A percentile compares a stretch with the other conserved stretches of the same genome.
phyloP scores from a whole-genome alignment of 2,797 vertebrate species.

The Sebastes cheni region DNA sequence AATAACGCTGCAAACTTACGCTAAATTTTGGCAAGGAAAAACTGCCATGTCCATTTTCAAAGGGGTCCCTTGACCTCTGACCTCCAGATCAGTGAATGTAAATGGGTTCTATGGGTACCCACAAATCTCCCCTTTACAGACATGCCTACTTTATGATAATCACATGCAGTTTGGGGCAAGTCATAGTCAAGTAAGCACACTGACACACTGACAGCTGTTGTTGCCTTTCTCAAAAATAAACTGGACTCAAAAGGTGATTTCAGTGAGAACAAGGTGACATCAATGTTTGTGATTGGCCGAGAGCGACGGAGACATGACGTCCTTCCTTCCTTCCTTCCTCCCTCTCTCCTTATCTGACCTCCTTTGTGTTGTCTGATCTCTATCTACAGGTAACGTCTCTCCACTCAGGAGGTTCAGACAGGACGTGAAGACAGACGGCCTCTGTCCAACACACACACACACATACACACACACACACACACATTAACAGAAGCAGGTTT shows the following conservation, averaged over 20 bases:
- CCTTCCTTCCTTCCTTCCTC: not conserved
- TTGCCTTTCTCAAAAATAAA: too few relatives aligned
- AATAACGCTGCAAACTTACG: too few relatives aligned
- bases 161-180: too few relatives aligned
- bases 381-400: slow-evolving; percentile 58
- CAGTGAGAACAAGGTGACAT: not conserved
- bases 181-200: not conserved
- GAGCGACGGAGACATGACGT: not conserved
- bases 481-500: slow-evolving; percentile 40
- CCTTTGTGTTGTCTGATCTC: slow-evolving; percentile 40
- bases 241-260: too few relatives aligned
- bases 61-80: too few relatives aligned
- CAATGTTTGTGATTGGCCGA: not conserved
- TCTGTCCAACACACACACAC: slow-evolving; percentile 40
- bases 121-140: too few relatives aligned
- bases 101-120: too few relatives aligned
- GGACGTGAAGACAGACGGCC: slow-evolving; percentile 47
- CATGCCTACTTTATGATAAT: too few relatives aligned
- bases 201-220: not conserved
- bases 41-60: too few relatives aligned
- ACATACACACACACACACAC: slow-evolving; percentile 10
- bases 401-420: slow-evolving; percentile 27
- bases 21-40: too few relatives aligned
- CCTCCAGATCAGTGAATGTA: too few relatives aligned
- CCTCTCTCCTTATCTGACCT: slow-evolving; percentile 43